Evolutionary conservation across 92 coral and sea anemone species (phyloP).

Genomic region (Porites rus): DNA sequence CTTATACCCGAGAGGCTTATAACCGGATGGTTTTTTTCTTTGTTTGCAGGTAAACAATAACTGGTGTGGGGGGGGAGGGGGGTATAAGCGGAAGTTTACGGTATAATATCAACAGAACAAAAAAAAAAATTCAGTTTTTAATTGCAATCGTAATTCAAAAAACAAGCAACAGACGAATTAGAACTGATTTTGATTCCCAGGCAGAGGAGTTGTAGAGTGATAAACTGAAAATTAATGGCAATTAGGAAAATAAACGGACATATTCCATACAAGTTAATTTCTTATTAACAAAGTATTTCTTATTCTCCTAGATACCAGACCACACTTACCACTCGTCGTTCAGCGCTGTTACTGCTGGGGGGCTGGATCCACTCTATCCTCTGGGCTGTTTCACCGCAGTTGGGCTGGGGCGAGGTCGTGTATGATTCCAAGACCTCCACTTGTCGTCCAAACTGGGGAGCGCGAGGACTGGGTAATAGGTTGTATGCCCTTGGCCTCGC

Average conservation of each 20-base stretch:
- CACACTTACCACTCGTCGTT: slow-evolving; percentile 68
- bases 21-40: no score
- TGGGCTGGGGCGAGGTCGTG: slow-evolving; percentile 90
- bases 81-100: no score
- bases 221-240: no score
- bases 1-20: no score
- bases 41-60: no score
- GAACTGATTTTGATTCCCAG: background rate
- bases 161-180: no score
- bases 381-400: slow-evolving; percentile 84
- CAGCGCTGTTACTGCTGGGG: slow-evolving; percentile 54
- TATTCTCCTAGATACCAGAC: slow-evolving; percentile 71
- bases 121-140: no score
- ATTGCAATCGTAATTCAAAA: no score
- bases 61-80: no score
- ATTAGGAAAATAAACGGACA: no score
- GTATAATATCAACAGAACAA: no score
- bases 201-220: background rate
- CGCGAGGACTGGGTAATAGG: slow-evolving; percentile 65
- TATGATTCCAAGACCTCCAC: slow-evolving; percentile 75
- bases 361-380: slow-evolving; percentile 85
- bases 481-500: slow-evolving; percentile 73
- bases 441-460: slow-evolving; percentile 89
- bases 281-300: background rate
- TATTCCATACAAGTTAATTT: no score